phyloP scores from a whole-genome alignment of 2,888 invertebrate species.

The Dynastes grantii region DNA sequence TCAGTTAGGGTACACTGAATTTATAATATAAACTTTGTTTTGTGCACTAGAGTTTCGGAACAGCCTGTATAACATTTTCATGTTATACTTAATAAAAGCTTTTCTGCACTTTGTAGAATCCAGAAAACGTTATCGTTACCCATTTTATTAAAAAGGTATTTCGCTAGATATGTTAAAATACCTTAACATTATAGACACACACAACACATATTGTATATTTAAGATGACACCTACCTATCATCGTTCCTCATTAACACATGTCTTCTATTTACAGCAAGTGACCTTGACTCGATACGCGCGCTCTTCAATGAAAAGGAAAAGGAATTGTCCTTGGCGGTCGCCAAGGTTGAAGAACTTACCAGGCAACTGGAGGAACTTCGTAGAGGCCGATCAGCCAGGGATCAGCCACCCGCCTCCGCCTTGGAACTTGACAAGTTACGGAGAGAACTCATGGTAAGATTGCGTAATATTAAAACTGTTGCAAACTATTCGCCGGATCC shows the following conservation, averaged over 20 bases:
- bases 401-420: slow-evolving; percentile 80
- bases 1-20: too few species aligned
- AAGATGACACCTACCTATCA: too few species aligned
- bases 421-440: slow-evolving; percentile 94
- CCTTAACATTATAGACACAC: too few species aligned
- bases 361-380: slow-evolving; percentile 94
- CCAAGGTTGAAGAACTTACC: slow-evolving; percentile 96
- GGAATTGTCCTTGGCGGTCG: slow-evolving; percentile 96
- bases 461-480: slow-evolving; percentile 35
- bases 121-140: too few species aligned
- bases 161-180: too few species aligned
- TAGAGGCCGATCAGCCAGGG: slow-evolving; percentile 76
- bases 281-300: slow-evolving; percentile 95
- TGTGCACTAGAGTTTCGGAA: too few species aligned
- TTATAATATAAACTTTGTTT: too few species aligned
- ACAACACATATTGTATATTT: too few species aligned
- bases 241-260: background rate
- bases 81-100: too few species aligned
- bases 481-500: background rate
- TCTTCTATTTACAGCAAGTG: slow-evolving; percentile 80
- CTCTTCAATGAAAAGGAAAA: slow-evolving; percentile 98
- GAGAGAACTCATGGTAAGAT: slow-evolving; percentile 90
- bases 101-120: too few species aligned
- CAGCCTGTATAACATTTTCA: too few species aligned
- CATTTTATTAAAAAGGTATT: too few species aligned